Base-by-base conservation (phyloP, 1,140 invertebrate genomes). In the Halictus rubicundus region DNA sequence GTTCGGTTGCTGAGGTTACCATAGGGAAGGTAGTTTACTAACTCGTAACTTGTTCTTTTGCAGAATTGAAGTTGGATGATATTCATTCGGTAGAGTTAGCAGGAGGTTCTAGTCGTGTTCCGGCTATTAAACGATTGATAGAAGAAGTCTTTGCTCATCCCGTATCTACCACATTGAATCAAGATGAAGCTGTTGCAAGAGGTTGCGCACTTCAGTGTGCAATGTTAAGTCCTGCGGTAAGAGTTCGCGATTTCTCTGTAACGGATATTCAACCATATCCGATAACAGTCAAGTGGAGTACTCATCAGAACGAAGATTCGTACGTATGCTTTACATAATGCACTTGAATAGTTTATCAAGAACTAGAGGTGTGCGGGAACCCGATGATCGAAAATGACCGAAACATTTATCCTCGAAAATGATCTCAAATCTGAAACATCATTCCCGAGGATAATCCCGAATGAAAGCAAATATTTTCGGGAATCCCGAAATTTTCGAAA, bases 121-220 rank as follows among this genome's bases (percentile, higher is more conserved):
- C 99, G 23, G 95, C 97, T 2, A 96, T 99, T 25, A 99, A 99
- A 93, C 93, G 94, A 46, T 89, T 99, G 12, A 97, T 99, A 78
- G 96, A 98, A 90, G 95, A 97, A 90, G 95, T 98, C 0, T 99
- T 98, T 91, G 95, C 95, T 23, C 97, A 97, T 88, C 94, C 95
- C 66, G 95, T 97, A 23, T 98, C 97, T 60, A 99, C 99, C 1
- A 99, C 99, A 21, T 92, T 99, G 39, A 99, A 99, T 93, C 96
- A 99, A 91, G 99, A 99, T 92, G 99, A 99, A 93, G 97, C 99
- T 39, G 98, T 99, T 12, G 95, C 98, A 10, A 95, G 99, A 71
- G 99, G 99, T 1, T 99, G 98, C 93, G 98, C 99, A 42, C 93
- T 99, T 49, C 98, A 99, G 91, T 99, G 97, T 93, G 99, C 99